A percentile compares a stretch with the other conserved stretches of the same genome.
phyloP scores from a whole-genome alignment of 2,888 invertebrate species.

The Prionchulus punctatus region DNA sequence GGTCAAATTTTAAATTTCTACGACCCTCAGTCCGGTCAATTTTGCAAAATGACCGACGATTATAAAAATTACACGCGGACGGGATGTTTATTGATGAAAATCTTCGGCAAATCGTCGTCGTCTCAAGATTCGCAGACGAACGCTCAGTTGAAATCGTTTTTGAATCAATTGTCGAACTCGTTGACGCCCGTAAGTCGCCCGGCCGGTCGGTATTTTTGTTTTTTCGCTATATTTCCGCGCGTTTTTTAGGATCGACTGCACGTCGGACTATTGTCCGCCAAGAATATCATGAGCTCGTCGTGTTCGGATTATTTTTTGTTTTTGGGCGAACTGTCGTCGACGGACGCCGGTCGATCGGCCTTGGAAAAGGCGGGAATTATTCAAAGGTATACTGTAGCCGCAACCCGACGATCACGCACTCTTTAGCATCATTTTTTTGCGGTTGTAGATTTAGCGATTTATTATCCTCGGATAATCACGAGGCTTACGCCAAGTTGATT shows the following conservation, averaged over 20 bases:
- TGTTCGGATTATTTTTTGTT: conserved; percentile 87
- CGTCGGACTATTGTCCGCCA: background rate
- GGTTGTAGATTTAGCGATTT: conserved; percentile 56
- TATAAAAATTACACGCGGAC: background rate
- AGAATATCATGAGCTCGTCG: conserved; percentile 51
- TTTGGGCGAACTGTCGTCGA: conserved; percentile 55
- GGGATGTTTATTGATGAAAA: conserved; percentile 1
- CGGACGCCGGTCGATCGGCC: conserved; percentile 38
- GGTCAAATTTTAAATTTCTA: conserved; percentile 43
- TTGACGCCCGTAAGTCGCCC: background rate
- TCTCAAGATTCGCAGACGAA: background rate
- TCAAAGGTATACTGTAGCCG: conserved; percentile 57
- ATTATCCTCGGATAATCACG: conserved; percentile 56
- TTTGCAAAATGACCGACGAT: background rate
- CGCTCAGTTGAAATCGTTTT: background rate
- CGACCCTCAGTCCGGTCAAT: background rate
- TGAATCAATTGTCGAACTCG: background rate
- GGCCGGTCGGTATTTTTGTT: no score
- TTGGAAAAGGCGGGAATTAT: conserved; percentile 58
- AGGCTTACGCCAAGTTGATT: conserved; percentile 80
- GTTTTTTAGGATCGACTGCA: background rate
- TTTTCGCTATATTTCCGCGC: background rate
- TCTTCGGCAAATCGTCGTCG: background rate
- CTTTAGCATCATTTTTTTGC: no score
- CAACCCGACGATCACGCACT: no score